Base-by-base conservation (phyloP, 1,140 invertebrate species). In the Hypsibius dujardini region DNA sequence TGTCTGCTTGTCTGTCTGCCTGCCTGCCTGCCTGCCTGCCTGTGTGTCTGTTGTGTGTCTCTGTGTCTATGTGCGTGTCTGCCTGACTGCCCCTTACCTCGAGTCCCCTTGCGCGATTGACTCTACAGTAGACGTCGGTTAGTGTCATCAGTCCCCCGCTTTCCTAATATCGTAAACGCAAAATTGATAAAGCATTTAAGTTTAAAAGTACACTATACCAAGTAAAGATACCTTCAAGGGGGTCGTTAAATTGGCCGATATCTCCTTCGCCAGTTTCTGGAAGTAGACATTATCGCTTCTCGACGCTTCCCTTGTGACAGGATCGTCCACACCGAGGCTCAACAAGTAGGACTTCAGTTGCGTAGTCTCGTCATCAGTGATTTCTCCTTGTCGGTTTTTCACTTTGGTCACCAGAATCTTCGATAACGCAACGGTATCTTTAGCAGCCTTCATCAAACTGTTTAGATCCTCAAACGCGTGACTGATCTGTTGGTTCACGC, bases 281-380 rank as follows among this genome's bases (percentile, higher is more conserved):
- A 90, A 91, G 79, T 95, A 98, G 73, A 88, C 86, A 73, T 87
- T 87, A 73, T 90, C 90, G 75, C 85, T 89, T 75, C 88, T 88
- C 78, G 88, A 94, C 50, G 88, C 85, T 77, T 91, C 78, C 78
- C 90, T 85, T 0, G 94, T 97, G 0, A 98, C 94, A 40, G 94
- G 94, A 83, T 98, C 92, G 76, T 93, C 90, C 73, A 98, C 94
- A 76, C 95, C 95, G 74, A 98, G 84, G 79, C 92, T 95, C 79
- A 98, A 84, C 56, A 98, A 81, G 77, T 98, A 95, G 0, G 92
- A 90, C 79, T 97, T 95, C 76, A 98, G 97, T 47, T 59, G 14
- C 45, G 45, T 70, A 73, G 81, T 80, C 78, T 98, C 95, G 83
- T 98, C 95, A 79, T 96, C 92, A 12, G 91, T 94, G 73, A 96